Conservation (phyloP, 2,113 vertebrate species). For the Urocynchramus pylzowi region DNA sequence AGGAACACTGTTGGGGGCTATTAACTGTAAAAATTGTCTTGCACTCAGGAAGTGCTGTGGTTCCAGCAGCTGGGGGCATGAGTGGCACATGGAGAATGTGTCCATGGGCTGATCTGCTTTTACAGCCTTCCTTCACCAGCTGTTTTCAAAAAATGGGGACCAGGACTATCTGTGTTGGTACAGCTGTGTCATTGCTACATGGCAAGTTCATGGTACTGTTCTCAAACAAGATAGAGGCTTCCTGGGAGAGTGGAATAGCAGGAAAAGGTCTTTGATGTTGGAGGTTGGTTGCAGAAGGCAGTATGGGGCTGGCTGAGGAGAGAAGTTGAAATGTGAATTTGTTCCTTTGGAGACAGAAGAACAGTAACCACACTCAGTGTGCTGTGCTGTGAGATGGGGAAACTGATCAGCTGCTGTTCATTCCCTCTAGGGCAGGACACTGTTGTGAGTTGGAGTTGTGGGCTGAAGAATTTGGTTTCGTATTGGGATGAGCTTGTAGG, state of each 20-base stretch:
- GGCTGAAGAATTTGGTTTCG: background rate
- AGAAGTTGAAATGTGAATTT: background rate
- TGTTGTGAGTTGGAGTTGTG: background rate
- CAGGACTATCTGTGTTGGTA: background rate
- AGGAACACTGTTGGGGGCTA: background rate
- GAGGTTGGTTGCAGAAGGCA: background rate
- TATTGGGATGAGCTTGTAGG: background rate
- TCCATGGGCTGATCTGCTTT: background rate
- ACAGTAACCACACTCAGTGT: background rate
- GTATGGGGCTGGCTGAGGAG: background rate
- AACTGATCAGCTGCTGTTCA: background rate
- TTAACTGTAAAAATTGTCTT: background rate
- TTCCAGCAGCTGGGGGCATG: background rate
- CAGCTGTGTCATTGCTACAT: background rate
- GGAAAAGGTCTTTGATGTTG: background rate
- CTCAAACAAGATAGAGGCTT: background rate
- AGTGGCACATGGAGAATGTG: fast-evolving
- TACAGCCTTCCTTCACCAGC: background rate
- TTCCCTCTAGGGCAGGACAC: background rate
- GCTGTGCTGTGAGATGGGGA: background rate
- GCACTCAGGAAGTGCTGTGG: background rate
- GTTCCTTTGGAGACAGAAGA: background rate
- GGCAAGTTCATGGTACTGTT: background rate
- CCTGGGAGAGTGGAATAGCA: background rate
- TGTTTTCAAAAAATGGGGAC: fast-evolving